Conservation (phyloP, 2,888 invertebrate species). For the Dyspetes luteomarginatus region DNA sequence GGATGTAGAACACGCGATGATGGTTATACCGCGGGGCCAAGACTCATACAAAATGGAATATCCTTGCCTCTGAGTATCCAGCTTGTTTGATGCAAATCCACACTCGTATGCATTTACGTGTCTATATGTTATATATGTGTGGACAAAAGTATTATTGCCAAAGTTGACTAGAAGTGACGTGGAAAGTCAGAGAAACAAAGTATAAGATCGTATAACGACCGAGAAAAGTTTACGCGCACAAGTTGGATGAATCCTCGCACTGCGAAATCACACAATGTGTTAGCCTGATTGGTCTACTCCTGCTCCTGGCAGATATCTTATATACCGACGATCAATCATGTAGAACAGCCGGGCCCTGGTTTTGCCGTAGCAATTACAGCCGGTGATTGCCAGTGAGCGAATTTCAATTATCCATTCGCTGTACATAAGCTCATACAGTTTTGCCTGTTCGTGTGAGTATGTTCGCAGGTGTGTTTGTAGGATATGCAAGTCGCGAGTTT, state of each 20-base stretch:
- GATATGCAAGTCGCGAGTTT: constrained; percentile 44
- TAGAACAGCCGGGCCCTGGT: constrained; percentile 59
- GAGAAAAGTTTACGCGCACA: constrained; percentile 5
- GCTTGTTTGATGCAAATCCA: not conserved
- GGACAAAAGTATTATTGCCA: too few species aligned
- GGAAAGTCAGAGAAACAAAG: not conserved
- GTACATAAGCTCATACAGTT: constrained; percentile 31
- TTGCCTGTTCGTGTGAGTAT: not conserved
- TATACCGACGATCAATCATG: constrained; percentile 66
- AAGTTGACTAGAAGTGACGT: not conserved
- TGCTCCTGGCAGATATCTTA: constrained; percentile 33
- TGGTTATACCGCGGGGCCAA: constrained; percentile 53
- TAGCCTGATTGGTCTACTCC: constrained; percentile 49
- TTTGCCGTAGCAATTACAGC: constrained; percentile 72
- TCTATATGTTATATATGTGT: not conserved
- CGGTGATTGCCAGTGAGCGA: constrained; percentile 71
- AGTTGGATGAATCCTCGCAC: not conserved
- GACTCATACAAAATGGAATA: constrained; percentile 41
- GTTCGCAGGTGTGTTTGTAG: constrained; percentile 7
- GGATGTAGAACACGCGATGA: constrained; percentile 67
- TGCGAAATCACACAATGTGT: constrained; percentile 26
- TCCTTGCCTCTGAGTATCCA: constrained; percentile 12
- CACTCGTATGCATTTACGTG: not conserved
- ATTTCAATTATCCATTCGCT: constrained; percentile 73
- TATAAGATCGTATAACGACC: too few species aligned